Evolutionary conservation across 2,888 invertebrate genomes (phyloP).

Genomic region (Synanthedon tipuliformis): DNA sequence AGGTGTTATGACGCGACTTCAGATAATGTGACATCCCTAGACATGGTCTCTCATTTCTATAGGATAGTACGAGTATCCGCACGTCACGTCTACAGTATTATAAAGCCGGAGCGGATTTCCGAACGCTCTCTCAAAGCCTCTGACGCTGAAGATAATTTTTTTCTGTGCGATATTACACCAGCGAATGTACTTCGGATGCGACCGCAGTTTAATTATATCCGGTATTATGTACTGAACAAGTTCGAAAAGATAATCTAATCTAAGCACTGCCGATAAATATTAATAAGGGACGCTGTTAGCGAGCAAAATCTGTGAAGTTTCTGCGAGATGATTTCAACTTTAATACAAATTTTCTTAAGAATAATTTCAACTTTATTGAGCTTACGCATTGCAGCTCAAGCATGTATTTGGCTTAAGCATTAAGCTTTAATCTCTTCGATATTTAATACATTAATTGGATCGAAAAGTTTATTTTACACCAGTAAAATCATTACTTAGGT

Average conservation of each 20-base stretch:
- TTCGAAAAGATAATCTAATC: background rate
- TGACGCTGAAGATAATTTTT: constrained; percentile 23
- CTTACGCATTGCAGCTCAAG: no score
- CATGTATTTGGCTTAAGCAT: no score
- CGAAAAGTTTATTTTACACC: no score
- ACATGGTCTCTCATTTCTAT: constrained; percentile 17
- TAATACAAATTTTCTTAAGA: background rate
- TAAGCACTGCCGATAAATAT: background rate
- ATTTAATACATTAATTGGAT: no score
- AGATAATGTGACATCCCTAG: constrained; percentile 21
- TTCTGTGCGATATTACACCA: constrained; percentile 9
- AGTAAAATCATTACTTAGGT: no score
- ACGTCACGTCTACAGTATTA: constrained; percentile 28
- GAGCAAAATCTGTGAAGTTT: background rate
- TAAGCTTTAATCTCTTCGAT: no score
- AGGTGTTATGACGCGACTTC: background rate
- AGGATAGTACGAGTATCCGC: constrained; percentile 17
- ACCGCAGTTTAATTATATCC: constrained; percentile 9
- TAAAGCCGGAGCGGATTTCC: constrained; percentile 42
- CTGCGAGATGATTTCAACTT: background rate
- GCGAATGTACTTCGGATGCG: constrained; percentile 9
- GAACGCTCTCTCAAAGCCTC: constrained; percentile 22
- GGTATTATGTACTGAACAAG: background rate
- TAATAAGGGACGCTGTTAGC: background rate
- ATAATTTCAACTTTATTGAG: background rate